A percentile compares a stretch with the other conserved stretches of the same genome.
Evolutionary conservation across 2,888 invertebrate species (phyloP).

Genomic region (Ennomos erosarius): DNA sequence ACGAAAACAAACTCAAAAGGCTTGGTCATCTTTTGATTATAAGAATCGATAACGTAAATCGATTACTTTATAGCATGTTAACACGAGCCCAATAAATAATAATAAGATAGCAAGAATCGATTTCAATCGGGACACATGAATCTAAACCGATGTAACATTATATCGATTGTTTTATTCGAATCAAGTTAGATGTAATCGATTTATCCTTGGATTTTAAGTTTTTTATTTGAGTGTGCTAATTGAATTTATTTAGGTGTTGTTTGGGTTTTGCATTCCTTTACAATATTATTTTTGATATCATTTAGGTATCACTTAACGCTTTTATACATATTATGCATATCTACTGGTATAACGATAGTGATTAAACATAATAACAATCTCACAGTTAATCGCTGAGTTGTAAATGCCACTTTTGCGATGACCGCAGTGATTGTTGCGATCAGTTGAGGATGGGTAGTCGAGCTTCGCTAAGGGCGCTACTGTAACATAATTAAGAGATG

Average conservation of each 20-base stretch:
- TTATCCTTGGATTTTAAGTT: constrained; percentile 24
- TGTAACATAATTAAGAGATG: too few species aligned
- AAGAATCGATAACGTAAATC: constrained; percentile 32
- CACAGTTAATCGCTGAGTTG: too few species aligned
- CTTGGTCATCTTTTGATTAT: constrained; percentile 27
- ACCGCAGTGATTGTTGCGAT: too few species aligned
- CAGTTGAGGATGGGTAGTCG: too few species aligned
- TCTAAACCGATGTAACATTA: constrained; percentile 32
- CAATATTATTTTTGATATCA: constrained; percentile 4
- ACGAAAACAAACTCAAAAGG: constrained; percentile 18
- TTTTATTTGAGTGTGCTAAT: constrained; percentile 13
- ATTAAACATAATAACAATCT: too few species aligned
- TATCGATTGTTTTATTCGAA: constrained; percentile 31
- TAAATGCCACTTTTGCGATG: too few species aligned
- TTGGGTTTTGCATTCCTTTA: constrained; percentile 7
- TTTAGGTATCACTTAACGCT: background rate
- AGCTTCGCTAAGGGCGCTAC: too few species aligned
- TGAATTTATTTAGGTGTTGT: constrained; percentile 12
- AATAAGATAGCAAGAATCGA: constrained; percentile 36
- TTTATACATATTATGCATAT: too few species aligned
- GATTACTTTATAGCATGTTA: constrained; percentile 41
- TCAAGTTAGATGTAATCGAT: constrained; percentile 44
- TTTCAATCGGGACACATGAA: constrained; percentile 28
- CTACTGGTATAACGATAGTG: too few species aligned
- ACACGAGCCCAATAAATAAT: constrained; percentile 39